Percentiles rank a stretch among this genome's conserved stretches.
Evolutionary conservation across 2,797 vertebrate species (phyloP).

Genomic region (Neopelma chrysocephalum): DNA sequence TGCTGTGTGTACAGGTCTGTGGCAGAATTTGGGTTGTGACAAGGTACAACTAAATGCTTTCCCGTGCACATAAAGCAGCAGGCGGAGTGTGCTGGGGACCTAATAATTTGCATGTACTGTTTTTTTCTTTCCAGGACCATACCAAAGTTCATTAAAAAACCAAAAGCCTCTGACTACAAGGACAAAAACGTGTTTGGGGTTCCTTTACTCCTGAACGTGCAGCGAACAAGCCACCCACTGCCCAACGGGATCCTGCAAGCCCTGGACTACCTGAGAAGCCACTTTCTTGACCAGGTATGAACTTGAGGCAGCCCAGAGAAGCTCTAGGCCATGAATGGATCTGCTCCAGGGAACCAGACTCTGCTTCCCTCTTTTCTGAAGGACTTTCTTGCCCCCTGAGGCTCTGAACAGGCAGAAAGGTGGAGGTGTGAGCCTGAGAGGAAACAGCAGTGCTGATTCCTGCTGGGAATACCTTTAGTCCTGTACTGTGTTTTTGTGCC

Average conservation of each 20-base stretch:
- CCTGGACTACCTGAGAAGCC: constrained; percentile 81
- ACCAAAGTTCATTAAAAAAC: constrained; percentile 82
- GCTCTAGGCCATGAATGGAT: not conserved
- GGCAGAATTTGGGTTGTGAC: not conserved
- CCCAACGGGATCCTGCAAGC: constrained; percentile 85
- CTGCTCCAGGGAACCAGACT: not conserved
- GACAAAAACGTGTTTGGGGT: constrained; percentile 86
- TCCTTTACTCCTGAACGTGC: constrained; percentile 81
- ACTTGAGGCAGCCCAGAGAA: not conserved
- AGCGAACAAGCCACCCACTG: constrained; percentile 81
- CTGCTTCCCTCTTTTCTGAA: not conserved
- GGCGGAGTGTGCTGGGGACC: not conserved
- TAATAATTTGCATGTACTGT: not conserved
- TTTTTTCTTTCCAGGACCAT: constrained; percentile 78
- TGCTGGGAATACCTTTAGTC: not conserved
- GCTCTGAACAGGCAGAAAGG: not conserved
- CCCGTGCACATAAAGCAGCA: not conserved
- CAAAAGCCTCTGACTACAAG: constrained; percentile 78
- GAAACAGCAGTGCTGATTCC: not conserved
- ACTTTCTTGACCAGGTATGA: constrained; percentile 87
- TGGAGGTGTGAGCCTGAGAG: not conserved
- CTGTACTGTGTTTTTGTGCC: not conserved
- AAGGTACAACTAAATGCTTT: not conserved
- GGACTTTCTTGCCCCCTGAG: not conserved
- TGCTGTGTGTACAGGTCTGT: not conserved